Evolutionary conservation across 2,797 vertebrate species (phyloP), one percentile per base, ranked within the genome.

Genomic region (Todus mexicanus): DNA sequence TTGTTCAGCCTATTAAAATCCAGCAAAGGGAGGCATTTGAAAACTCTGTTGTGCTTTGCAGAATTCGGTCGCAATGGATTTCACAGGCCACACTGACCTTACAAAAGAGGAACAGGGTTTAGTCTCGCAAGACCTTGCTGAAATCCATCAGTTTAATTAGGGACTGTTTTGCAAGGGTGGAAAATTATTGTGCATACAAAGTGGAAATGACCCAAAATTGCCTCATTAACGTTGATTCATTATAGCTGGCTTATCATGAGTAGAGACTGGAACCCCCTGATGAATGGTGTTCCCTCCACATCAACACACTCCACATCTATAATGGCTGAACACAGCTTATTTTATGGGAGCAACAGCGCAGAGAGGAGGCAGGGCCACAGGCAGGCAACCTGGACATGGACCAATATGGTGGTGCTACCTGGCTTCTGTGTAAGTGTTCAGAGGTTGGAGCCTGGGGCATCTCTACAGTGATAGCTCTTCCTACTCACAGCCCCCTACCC

Each of bases 141-240:
- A 94, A 93, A 95, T 91, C 78, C 72, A 83, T 94, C 87, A 43
- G 70, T 73, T 94, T 94, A 94, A 95, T 96, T 94, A 93, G 82
- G 63, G 61, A 66, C 81, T 93, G 45, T 90, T 92, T 94, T 84
- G 78, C 61, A 84, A 76, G 57, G 42, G 43, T 51, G 35, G 48
- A 90, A 92, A 88, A 90, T 89, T 80, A 89, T 69, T 72, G 51
- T 47, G 53, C 91, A 68, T 84, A 75, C 65, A 40, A 91, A 84
- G 18, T 84, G 87, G 76, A 89, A 96, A 78, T 92, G 78, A 72
- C 89, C 75, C 59, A 83, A 95, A 95, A 75, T 78, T 87, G 73
- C 82, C 93, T 96, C 90, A 91, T 95, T 94, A 96, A 66, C 3
- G 21, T 86, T 91, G 87, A 94, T 94, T 92, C 90, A 87, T 57